phyloP scores from a whole-genome alignment of 2,113 vertebrate species.

The Alligator sinensis region DNA sequence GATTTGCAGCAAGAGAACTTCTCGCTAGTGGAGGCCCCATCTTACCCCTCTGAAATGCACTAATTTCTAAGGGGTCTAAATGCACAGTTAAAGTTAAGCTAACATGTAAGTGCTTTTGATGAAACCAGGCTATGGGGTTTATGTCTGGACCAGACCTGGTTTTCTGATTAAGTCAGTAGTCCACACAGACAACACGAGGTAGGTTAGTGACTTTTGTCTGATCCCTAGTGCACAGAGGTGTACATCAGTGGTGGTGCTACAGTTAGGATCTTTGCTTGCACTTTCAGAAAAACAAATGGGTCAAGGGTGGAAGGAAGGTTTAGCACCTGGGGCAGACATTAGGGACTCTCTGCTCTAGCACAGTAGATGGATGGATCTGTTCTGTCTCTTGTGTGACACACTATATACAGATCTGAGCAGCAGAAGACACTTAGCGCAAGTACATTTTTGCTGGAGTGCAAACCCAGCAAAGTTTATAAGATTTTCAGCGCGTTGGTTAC shows the following conservation, averaged over 20 bases:
- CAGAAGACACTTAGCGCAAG: neutral
- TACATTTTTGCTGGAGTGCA: neutral
- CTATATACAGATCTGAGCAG: neutral
- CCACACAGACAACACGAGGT: too few relatives aligned
- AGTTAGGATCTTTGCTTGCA: neutral
- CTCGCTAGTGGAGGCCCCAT: neutral
- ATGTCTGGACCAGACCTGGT: too few relatives aligned
- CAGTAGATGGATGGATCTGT: neutral
- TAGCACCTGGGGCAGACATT: too few relatives aligned
- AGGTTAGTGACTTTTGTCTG: neutral
- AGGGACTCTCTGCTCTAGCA: neutral
- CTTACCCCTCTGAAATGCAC: neutral
- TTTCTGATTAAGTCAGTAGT: too few relatives aligned
- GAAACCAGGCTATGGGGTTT: too few relatives aligned
- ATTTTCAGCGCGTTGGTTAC: fast-evolving
- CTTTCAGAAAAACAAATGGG: neutral
- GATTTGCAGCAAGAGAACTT: neutral
- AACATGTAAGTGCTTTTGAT: too few relatives aligned
- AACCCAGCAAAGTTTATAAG: neutral
- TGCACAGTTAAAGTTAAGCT: neutral
- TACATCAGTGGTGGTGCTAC: neutral
- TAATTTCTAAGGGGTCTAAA: neutral
- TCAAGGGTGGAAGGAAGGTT: neutral
- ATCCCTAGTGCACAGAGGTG: neutral
- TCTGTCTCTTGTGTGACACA: neutral